These are phyloP conservation scores for Anoura caudifer DNA, from an alignment of 2,113 vertebrate species.

Conservation along the genomic window DNA sequence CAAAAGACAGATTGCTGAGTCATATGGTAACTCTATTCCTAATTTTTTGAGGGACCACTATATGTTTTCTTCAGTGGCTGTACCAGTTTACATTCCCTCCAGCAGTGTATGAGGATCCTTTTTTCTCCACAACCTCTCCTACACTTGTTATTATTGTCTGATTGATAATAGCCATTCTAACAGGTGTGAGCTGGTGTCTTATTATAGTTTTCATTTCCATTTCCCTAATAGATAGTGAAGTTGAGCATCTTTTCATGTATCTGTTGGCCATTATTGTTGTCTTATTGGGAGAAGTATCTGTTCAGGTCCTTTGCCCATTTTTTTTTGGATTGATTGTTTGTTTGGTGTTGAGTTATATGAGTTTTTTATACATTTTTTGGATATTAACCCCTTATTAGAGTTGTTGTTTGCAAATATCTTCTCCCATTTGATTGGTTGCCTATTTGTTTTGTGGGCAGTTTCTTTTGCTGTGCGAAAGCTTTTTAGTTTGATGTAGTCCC, in stretches of 20 bases:
- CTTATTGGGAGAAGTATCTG: background rate
- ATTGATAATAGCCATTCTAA: background rate
- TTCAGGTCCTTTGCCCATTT: background rate
- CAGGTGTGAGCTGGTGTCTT: background rate
- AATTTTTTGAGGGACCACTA: background rate
- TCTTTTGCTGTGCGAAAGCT: too few relatives aligned
- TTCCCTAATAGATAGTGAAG: background rate
- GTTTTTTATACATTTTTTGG: background rate
- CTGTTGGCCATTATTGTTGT: background rate
- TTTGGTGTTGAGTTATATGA: background rate
- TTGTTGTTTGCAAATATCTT: too few relatives aligned
- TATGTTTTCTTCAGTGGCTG: background rate
- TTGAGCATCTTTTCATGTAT: background rate
- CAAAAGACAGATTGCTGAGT: background rate
- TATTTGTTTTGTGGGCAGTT: too few relatives aligned
- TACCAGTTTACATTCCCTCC: background rate
- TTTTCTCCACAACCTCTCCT: background rate
- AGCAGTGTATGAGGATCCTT: background rate
- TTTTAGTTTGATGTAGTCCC: too few relatives aligned
- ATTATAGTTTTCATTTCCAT: background rate
- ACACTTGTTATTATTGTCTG: background rate
- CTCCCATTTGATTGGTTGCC: too few relatives aligned
- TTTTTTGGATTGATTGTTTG: background rate
- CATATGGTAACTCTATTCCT: background rate
- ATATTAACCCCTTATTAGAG: too few relatives aligned